Conservation (phyloP, 2,888 invertebrate species). For the Platycheirus albimanus region DNA sequence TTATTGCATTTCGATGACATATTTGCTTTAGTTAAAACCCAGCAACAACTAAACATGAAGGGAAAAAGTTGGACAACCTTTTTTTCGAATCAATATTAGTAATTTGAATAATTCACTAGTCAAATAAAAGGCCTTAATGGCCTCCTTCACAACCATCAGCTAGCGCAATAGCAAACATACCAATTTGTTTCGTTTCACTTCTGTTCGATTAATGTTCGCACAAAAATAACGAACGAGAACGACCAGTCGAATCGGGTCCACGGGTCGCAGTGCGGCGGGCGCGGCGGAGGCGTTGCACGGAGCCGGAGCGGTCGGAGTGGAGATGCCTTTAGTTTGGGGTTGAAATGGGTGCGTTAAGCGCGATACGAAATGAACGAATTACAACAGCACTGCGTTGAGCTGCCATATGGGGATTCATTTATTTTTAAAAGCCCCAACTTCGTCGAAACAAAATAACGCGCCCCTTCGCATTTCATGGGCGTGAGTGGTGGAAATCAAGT, state of each 20-base stretch:
- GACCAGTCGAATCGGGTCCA: constrained; percentile 43
- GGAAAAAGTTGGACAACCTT: constrained; percentile 74
- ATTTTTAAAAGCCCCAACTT: constrained; percentile 54
- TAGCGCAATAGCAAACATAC: constrained; percentile 70
- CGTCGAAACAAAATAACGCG: constrained; percentile 35
- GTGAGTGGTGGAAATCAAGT: constrained; percentile 59
- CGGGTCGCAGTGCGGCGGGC: background rate
- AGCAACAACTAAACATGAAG: constrained; percentile 78
- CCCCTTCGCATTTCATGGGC: constrained; percentile 46
- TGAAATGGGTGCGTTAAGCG: constrained; percentile 50
- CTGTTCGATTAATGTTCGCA: constrained; percentile 73
- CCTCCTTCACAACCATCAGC: constrained; percentile 75
- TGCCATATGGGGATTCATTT: constrained; percentile 55
- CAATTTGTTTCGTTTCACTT: constrained; percentile 74
- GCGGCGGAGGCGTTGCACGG: background rate
- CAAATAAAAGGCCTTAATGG: constrained; percentile 83
- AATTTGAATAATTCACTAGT: constrained; percentile 83
- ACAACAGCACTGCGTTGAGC: constrained; percentile 55
- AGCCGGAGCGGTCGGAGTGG: background rate
- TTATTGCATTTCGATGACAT: constrained; percentile 80
- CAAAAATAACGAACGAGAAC: background rate
- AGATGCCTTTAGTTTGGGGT: no score
- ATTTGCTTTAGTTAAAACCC: constrained; percentile 81
- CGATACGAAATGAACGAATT: constrained; percentile 58
- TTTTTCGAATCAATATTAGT: constrained; percentile 82